These are phyloP conservation scores for Parauchenoglanis punctatus DNA, from an alignment of 2,797 vertebrate genomes.

Conservation along the genomic window DNA sequence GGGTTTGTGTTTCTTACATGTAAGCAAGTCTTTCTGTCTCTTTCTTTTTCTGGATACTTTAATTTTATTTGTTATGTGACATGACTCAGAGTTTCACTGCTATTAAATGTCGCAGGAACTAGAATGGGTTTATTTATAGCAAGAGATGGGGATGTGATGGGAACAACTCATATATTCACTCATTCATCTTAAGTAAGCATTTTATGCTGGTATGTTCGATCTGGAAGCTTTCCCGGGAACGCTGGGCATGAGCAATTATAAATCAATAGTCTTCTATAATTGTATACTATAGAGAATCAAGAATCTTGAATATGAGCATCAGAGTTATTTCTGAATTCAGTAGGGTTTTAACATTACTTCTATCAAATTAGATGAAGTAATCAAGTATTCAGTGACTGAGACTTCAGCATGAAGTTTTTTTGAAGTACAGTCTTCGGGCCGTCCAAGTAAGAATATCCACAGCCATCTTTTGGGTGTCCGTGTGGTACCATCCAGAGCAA, in stretches of 20 bases:
- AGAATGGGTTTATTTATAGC: slow-evolving; percentile 9
- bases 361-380: not conserved
- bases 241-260: not conserved
- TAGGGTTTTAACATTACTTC: not conserved
- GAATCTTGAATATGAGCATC: not conserved
- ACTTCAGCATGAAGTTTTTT: not conserved
- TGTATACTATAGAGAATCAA: not conserved
- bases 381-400: not conserved
- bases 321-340: not conserved
- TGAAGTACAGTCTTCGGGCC: not conserved
- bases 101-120: slow-evolving; percentile 1
- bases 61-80: not conserved
- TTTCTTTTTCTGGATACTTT: no score
- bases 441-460: not conserved
- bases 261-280: no score
- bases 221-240: not conserved
- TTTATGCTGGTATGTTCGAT: not conserved
- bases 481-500: not conserved
- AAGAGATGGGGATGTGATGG: not conserved
- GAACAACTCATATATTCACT: not conserved
- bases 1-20: not conserved
- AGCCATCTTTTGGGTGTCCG: not conserved
- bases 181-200: not conserved
- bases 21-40: not conserved
- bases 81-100: slow-evolving; percentile 20